These are phyloP conservation scores for Synergus umbraculus DNA, from an alignment of 2,888 invertebrate species.

Conservation along the genomic window DNA sequence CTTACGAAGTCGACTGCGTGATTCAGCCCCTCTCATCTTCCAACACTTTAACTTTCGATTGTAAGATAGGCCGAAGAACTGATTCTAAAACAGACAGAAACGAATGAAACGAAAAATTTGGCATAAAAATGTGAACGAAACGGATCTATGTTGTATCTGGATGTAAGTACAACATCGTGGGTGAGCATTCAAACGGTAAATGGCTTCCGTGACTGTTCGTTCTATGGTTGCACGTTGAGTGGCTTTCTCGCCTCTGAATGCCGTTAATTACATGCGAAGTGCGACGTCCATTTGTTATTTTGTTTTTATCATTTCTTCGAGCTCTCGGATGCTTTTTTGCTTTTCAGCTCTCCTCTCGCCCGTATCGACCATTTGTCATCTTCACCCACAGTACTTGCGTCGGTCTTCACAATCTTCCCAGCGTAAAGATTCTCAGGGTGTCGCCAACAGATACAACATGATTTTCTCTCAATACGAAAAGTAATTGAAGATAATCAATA, in stretches of 20 bases:
- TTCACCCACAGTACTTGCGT: background rate
- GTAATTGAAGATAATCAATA: background rate
- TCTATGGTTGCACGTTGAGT: constrained; percentile 32
- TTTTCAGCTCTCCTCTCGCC: background rate
- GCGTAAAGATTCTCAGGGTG: background rate
- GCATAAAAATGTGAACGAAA: background rate
- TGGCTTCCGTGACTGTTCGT: constrained; percentile 35
- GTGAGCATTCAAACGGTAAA: constrained; percentile 45
- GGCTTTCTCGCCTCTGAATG: constrained; percentile 42
- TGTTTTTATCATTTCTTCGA: background rate
- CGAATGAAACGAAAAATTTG: background rate
- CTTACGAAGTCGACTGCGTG: constrained; percentile 28
- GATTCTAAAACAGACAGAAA: background rate
- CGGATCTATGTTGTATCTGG: constrained; percentile 34
- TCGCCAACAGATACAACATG: background rate
- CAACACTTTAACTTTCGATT: background rate
- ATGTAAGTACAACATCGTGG: constrained; percentile 41
- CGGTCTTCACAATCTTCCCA: background rate
- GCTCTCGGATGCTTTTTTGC: background rate
- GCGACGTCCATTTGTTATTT: constrained; percentile 37
- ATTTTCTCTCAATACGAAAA: background rate
- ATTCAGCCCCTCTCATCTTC: constrained; percentile 24
- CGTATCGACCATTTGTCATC: constrained; percentile 39
- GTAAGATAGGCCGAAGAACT: background rate
- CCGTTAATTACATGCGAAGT: constrained; percentile 41